Percentiles rank a stretch among this genome's conserved stretches.
These are phyloP conservation scores for Morus bassanus DNA, from an alignment of 2,797 vertebrate species.

Conservation along the genomic window DNA sequence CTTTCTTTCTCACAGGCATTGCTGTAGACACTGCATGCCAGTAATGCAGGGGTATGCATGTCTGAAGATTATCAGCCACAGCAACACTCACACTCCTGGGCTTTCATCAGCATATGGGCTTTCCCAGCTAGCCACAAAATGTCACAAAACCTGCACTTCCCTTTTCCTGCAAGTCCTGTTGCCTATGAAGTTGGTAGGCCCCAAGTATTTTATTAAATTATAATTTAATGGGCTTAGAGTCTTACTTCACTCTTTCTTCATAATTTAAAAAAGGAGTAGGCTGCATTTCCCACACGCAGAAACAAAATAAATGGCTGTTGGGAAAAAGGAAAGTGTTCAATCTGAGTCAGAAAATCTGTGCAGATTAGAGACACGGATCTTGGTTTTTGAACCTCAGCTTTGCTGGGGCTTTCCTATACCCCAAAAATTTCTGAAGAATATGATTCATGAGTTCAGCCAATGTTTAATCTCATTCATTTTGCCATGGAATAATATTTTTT, in stretches of 20 bases:
- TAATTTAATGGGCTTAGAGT: not conserved
- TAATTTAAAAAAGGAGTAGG: not conserved
- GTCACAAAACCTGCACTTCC: not conserved
- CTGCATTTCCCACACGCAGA: not conserved
- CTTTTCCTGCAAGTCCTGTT: not conserved
- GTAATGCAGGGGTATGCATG: not conserved
- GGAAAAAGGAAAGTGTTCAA: not conserved
- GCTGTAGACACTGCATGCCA: not conserved
- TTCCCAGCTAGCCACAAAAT: not conserved
- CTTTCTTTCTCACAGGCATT: not conserved
- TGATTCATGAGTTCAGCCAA: not conserved
- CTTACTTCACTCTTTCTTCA: not conserved
- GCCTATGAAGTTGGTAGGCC: not conserved
- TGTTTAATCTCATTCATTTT: not conserved
- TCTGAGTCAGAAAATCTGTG: not conserved
- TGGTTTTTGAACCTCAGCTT: not conserved
- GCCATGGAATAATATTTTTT: not conserved
- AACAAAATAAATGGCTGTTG: not conserved
- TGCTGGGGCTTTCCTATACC: not conserved
- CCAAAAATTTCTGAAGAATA: not conserved
- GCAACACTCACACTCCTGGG: not conserved
- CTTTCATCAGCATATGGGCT: not conserved
- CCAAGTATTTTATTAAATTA: not conserved
- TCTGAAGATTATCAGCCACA: not conserved
- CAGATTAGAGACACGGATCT: not conserved